Evolutionary conservation across 2,113 vertebrate species (phyloP).

Genomic region (Struthidea cinerea): DNA sequence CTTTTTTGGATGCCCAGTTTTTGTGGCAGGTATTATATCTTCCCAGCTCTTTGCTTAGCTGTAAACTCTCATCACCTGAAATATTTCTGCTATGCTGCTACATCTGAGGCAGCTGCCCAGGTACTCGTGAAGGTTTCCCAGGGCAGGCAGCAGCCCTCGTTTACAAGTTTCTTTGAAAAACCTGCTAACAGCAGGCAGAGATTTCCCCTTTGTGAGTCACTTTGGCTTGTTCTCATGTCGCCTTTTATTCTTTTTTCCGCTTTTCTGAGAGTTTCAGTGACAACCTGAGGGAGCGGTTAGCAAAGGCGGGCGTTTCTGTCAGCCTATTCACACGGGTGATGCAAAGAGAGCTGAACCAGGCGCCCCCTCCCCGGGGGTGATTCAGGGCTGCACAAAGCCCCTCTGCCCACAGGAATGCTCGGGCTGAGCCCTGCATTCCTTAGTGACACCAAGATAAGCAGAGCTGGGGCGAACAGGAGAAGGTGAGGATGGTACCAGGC

Average conservation of each 20-base stretch:
- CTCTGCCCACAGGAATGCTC: constrained; percentile 37
- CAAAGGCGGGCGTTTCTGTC: background rate
- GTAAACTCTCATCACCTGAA: background rate
- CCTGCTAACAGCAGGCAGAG: background rate
- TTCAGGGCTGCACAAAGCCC: constrained; percentile 13
- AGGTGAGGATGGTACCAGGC: constrained; percentile 71
- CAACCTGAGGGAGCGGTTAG: background rate
- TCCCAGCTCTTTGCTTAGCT: background rate
- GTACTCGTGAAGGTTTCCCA: background rate
- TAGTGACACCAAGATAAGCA: constrained; percentile 74
- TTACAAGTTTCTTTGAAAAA: background rate
- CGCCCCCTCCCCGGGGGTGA: background rate
- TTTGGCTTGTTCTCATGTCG: background rate
- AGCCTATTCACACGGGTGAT: background rate
- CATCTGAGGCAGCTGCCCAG: background rate
- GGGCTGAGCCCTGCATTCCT: constrained; percentile 66
- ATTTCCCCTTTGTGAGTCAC: background rate
- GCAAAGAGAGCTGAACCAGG: background rate
- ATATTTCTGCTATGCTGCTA: background rate
- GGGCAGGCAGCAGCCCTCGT: background rate
- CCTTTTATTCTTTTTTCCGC: background rate
- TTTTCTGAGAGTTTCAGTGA: background rate
- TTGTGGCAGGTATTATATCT: background rate
- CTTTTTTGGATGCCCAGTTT: background rate
- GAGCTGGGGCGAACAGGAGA: background rate